These are phyloP conservation scores for Moxostoma hubbsi DNA, from an alignment of 2,797 vertebrate species.

Conservation along the genomic window DNA sequence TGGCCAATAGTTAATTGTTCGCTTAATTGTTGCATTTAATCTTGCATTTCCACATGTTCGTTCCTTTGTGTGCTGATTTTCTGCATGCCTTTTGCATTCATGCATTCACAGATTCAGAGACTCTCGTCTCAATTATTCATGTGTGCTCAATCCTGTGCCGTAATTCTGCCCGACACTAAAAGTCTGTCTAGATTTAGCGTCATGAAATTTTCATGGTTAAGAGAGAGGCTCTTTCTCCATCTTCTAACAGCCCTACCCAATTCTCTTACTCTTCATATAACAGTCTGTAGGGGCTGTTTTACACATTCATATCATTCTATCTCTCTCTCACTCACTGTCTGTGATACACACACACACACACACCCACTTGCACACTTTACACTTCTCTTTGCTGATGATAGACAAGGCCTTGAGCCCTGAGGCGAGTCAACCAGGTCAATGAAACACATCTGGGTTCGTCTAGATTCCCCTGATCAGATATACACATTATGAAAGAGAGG, in stretches of 20 bases:
- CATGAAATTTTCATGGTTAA: constrained; percentile 83
- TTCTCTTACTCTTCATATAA: constrained; percentile 30
- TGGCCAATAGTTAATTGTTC: not conserved
- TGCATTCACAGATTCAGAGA: constrained; percentile 66
- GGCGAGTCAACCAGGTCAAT: constrained; percentile 20
- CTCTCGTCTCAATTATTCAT: constrained; percentile 78
- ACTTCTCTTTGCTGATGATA: constrained; percentile 41
- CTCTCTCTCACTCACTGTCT: constrained; percentile 36
- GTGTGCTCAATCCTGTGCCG: constrained; percentile 72
- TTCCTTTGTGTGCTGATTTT: constrained; percentile 20
- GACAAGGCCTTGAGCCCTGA: constrained; percentile 41
- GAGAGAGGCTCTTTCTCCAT: constrained; percentile 62
- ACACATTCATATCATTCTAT: constrained; percentile 34
- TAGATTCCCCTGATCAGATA: constrained; percentile 33
- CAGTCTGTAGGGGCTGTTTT: constrained; percentile 9
- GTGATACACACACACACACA: constrained; percentile 30
- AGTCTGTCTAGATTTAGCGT: constrained; percentile 84
- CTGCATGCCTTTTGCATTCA: constrained; percentile 8
- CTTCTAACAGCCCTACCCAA: constrained; percentile 41
- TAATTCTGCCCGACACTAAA: constrained; percentile 87
- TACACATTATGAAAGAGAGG: constrained; percentile 6
- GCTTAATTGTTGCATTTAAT: constrained; percentile 25
- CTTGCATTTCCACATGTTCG: not conserved
- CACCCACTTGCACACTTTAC: constrained; percentile 47
- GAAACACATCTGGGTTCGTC: constrained; percentile 46